phyloP scores from a whole-genome alignment of 2,113 vertebrate genomes.

The Microtus ochrogaster region DNA sequence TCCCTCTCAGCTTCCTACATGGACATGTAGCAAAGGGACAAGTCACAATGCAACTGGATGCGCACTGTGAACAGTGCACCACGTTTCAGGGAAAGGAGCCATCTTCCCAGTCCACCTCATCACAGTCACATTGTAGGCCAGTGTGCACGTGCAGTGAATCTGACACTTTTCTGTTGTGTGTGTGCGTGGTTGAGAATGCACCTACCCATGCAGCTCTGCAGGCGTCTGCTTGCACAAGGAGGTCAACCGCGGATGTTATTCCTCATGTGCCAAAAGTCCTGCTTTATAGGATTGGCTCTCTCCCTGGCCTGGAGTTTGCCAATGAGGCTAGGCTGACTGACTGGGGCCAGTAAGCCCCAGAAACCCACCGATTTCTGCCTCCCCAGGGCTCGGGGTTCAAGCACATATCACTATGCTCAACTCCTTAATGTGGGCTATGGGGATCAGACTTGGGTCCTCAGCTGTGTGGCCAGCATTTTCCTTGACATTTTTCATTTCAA shows the following conservation, averaged over 20 bases:
- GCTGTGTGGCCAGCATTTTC: too few relatives aligned
- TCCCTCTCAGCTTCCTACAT: not conserved
- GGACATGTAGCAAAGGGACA: not conserved
- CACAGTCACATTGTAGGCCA: not conserved
- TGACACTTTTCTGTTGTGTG: not conserved
- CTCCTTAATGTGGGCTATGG: not conserved
- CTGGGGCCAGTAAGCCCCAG: not conserved
- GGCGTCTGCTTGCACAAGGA: not conserved
- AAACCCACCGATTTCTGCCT: not conserved
- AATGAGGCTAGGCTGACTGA: not conserved
- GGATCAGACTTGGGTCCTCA: not conserved
- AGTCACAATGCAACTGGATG: not conserved
- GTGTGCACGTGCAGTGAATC: not conserved
- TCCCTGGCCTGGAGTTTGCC: not conserved
- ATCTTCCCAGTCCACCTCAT: not conserved
- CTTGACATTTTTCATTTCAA: not conserved
- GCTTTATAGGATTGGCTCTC: not conserved
- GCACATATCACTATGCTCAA: not conserved
- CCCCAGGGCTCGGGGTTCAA: not conserved
- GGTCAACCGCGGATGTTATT: not conserved
- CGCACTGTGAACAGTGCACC: not conserved
- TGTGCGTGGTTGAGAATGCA: not conserved
- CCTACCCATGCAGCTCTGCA: not conserved
- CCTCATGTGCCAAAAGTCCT: not conserved
- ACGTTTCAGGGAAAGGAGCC: not conserved